Base-by-base conservation (phyloP, 1,140 invertebrate genomes). In the Prorops nasuta region DNA sequence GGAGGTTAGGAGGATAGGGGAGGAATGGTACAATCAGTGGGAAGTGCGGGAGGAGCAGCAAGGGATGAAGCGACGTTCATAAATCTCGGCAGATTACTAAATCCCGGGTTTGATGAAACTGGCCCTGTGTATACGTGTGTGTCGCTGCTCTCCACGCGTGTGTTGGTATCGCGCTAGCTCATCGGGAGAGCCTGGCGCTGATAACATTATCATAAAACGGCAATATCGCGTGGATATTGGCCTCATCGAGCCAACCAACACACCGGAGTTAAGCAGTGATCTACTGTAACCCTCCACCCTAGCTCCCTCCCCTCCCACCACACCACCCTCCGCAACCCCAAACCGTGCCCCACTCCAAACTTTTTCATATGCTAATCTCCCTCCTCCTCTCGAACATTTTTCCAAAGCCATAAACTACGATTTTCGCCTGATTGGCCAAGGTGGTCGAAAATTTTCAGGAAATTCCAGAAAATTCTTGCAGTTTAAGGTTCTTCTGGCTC, bases 201-300 rank as follows among this genome's bases (percentile, higher is more conserved):
- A 77, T 76, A 76, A 74, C 75, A 77, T 77, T 77, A 76, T 76
- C 74, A 77, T 77, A 77, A 77, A 76, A 75, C 53, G 66, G 72
- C 74, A 76, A 76, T 77, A 77, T 72, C 65, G 66, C 51, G 48
- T 55, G 64, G 54, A 68, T 66, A 66, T 70, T 64, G 64, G 55
- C 54, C 50, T 55, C 49, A 60, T 48, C 43, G 57, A 56, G 49
- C 44, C 44, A 35, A 43, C 46, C 36, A 32, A 51, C 44, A 43
- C 60, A 52, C 42, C 38, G 31, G n/a, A 56, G 60, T 43, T 56
- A 56, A 58, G 54, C 50, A 60, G 51, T 55, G 49, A 60, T 55
- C 51, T 54, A 42, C 22, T n/a, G n/a, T n/a, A n/a, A n/a, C n/a
- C n/a, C n/a, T n/a, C n/a, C 49, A 44, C 31, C 31, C 32, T 22